A percentile compares a stretch with the other conserved stretches of the same genome.
Conservation (phyloP, 2,888 invertebrate species). For the Euzophera pinguis region DNA sequence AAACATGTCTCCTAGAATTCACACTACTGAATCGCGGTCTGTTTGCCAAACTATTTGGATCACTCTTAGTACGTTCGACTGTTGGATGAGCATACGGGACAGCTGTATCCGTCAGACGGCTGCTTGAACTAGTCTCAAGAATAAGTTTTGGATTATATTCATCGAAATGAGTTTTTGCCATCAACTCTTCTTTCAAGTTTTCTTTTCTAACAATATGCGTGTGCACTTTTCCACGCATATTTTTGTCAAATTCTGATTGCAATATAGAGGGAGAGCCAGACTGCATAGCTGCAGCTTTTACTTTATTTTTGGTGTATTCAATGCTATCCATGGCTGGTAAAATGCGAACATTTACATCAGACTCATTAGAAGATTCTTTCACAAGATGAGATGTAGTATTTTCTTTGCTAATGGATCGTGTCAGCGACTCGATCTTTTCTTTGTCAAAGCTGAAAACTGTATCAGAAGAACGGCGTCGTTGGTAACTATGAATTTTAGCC, state of each 20-base stretch:
- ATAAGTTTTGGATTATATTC: constrained; percentile 86
- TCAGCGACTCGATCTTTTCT: constrained; percentile 86
- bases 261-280: constrained; percentile 76
- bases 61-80: constrained; percentile 91
- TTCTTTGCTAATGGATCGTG: constrained; percentile 75
- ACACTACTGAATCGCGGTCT: constrained; percentile 86
- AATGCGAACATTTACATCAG: constrained; percentile 70
- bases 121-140: constrained; percentile 75
- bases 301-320: constrained; percentile 79
- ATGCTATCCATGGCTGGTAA: constrained; percentile 77
- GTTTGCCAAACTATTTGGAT: constrained; percentile 88
- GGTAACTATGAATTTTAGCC: constrained; percentile 72
- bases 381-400: constrained; percentile 57
- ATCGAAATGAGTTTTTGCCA: constrained; percentile 83
- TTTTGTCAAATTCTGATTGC: constrained; percentile 82
- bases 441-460: constrained; percentile 88
- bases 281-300: constrained; percentile 50
- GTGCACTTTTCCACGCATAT: constrained; percentile 61
- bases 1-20: constrained; percentile 86
- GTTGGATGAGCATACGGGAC: constrained; percentile 83
- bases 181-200: constrained; percentile 81
- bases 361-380: constrained; percentile 75
- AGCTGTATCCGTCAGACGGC: constrained; percentile 71
- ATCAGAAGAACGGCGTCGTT: constrained; percentile 84
- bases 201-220: constrained; percentile 74